These are phyloP conservation scores for Harlomillsia oculata DNA, from an alignment of 1,140 invertebrate species.

Conservation along the genomic window DNA sequence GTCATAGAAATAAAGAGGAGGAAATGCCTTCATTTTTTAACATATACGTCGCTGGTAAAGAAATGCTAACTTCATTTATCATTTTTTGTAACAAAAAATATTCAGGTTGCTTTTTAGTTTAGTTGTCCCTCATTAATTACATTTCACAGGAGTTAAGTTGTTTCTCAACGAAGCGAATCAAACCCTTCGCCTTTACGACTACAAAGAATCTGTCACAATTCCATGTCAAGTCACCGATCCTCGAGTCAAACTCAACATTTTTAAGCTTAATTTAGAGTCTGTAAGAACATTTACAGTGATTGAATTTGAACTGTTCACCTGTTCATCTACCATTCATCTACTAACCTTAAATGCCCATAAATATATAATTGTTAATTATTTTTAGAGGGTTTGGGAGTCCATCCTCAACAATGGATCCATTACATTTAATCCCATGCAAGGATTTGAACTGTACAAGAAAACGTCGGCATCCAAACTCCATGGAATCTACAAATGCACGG, in stretches of 20 bases:
- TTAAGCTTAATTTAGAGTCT: slow-evolving; percentile 4
- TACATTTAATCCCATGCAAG: no score
- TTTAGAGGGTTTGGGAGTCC: no score
- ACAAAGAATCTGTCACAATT: slow-evolving; percentile 15
- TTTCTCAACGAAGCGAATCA: slow-evolving; percentile 10
- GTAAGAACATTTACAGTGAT: no score
- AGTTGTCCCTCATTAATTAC: neutral
- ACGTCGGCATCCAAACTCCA: no score
- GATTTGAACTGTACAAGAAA: no score
- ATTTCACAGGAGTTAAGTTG: slow-evolving; percentile 2
- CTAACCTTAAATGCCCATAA: no score
- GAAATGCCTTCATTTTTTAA: slow-evolving; percentile 11
- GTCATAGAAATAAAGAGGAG: slow-evolving; percentile 3
- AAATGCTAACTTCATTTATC: neutral
- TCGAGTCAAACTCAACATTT: slow-evolving; percentile 7
- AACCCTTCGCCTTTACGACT: slow-evolving; percentile 12
- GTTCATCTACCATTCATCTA: no score
- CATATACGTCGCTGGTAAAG: slow-evolving; percentile 18
- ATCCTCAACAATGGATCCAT: no score
- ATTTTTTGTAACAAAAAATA: neutral
- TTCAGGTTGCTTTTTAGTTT: neutral
- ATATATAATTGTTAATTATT: no score
- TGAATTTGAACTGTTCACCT: no score
- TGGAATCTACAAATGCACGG: slow-evolving; percentile 5
- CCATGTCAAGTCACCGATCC: slow-evolving; percentile 8